Percentiles rank a stretch among this genome's conserved stretches.
Conservation (phyloP, 1,140 invertebrate species). For the Augochlora pura region DNA sequence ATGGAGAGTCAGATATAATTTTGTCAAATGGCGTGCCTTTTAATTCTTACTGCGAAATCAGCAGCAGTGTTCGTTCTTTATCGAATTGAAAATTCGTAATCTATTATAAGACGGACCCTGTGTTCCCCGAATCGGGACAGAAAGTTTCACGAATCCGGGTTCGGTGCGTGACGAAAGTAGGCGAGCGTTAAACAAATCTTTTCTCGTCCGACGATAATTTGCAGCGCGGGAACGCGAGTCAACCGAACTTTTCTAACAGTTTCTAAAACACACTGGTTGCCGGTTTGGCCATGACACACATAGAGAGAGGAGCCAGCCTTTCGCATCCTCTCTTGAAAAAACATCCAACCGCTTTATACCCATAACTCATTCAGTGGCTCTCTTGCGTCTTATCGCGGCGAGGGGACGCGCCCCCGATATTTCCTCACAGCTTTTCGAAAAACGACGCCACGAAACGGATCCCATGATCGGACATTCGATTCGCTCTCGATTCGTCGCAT, state of each 20-base stretch:
- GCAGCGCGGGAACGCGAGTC: constrained; percentile 39
- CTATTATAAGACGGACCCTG: no score
- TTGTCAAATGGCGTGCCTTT: no score
- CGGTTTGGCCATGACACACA: constrained; percentile 63
- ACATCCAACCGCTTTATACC: constrained; percentile 49
- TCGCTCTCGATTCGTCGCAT: not conserved
- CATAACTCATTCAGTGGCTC: constrained; percentile 53
- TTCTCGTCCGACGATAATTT: constrained; percentile 51
- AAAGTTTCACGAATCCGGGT: not conserved
- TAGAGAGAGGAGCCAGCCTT: constrained; percentile 52
- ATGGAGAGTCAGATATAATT: no score
- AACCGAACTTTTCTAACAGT: constrained; percentile 57
- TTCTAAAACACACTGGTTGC: constrained; percentile 58
- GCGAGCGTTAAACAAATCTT: constrained; percentile 24
- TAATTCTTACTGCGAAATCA: no score
- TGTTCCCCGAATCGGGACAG: not conserved
- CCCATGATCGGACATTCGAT: no score
- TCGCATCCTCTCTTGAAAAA: constrained; percentile 61
- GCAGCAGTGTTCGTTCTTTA: no score
- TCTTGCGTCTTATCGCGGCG: constrained; percentile 29
- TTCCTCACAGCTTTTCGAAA: constrained; percentile 34
- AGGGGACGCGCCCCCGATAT: constrained; percentile 25
- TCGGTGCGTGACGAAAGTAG: constrained; percentile 29
- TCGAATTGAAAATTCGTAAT: no score
- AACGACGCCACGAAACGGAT: constrained; percentile 5